phyloP scores from a whole-genome alignment of 2,113 vertebrate species.

The Corythoichthys haematopterus region DNA sequence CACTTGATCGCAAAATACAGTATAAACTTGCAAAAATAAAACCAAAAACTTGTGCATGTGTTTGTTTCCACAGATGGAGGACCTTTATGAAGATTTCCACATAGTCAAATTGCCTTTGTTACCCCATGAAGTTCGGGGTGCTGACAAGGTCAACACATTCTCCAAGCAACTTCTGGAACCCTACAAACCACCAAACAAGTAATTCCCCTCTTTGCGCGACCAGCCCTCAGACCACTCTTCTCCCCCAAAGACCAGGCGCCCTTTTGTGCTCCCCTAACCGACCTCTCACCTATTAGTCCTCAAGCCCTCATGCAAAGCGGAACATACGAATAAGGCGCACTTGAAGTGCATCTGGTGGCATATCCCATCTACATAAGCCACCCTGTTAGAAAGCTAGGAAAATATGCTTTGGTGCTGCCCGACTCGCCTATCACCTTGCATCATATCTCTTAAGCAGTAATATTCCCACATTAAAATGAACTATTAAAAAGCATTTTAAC shows the following conservation, averaged over 20 bases:
- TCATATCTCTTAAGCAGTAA: constrained; percentile 24
- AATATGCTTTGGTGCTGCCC: constrained; percentile 5
- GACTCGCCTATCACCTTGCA: constrained; percentile 14
- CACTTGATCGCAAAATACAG: not conserved
- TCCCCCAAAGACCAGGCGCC: constrained; percentile 15
- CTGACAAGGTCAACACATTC: constrained; percentile 90
- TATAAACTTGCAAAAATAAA: not conserved
- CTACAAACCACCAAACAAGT: constrained; percentile 84
- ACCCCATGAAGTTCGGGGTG: constrained; percentile 87
- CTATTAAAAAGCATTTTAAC: not conserved
- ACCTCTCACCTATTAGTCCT: constrained; percentile 39
- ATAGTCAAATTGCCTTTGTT: constrained; percentile 89
- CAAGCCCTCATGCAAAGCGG: constrained; percentile 8
- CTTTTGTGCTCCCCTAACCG: constrained; percentile 6
- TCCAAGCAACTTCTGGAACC: constrained; percentile 88
- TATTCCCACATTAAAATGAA: constrained; percentile 26
- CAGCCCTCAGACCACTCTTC: constrained; percentile 29
- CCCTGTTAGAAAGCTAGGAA: constrained; percentile 13
- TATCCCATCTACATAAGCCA: constrained; percentile 3
- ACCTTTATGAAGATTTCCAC: constrained; percentile 94
- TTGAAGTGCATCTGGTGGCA: constrained; percentile 17
- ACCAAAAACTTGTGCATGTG: not conserved
- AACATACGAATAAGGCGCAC: constrained; percentile 16
- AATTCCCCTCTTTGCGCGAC: constrained; percentile 42
- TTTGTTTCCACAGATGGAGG: constrained; percentile 80